Percentiles rank a stretch among this genome's conserved stretches.
Conservation (phyloP, 2,888 invertebrate genomes). For the Mechanitis mazaeus region DNA sequence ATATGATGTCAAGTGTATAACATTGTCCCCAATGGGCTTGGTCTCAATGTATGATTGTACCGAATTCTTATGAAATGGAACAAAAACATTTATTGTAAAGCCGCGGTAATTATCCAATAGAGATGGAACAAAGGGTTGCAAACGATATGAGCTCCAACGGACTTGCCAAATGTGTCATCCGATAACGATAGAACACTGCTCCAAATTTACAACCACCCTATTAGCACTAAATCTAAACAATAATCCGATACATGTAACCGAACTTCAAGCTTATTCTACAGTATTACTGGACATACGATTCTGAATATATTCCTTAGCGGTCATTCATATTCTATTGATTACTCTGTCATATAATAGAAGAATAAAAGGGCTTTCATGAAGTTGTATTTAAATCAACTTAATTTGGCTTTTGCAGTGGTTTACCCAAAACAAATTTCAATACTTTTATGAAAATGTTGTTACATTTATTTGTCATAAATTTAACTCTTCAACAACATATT, state of each 20-base stretch:
- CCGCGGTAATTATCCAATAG: slow-evolving; percentile 50
- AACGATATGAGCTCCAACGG: slow-evolving; percentile 45
- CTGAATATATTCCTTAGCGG: slow-evolving; percentile 47
- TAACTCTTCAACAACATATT: too few relatives aligned
- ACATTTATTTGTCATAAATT: too few relatives aligned
- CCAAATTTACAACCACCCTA: slow-evolving; percentile 73
- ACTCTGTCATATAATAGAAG: not conserved
- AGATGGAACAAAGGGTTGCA: slow-evolving; percentile 62
- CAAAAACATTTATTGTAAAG: slow-evolving; percentile 60
- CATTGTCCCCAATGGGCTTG: too few relatives aligned
- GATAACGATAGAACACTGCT: slow-evolving; percentile 72
- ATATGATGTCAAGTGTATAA: too few relatives aligned
- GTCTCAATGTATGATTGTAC: too few relatives aligned
- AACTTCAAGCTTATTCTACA: slow-evolving; percentile 61
- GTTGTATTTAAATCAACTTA: too few relatives aligned
- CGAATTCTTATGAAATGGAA: slow-evolving; percentile 30
- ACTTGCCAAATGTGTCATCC: slow-evolving; percentile 73
- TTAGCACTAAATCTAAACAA: slow-evolving; percentile 77
- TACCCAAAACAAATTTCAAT: too few relatives aligned
- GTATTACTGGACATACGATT: slow-evolving; percentile 59
- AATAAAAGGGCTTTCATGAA: not conserved
- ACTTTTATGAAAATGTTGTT: too few relatives aligned
- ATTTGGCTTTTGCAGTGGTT: too few relatives aligned
- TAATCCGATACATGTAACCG: slow-evolving; percentile 72
- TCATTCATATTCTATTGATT: slow-evolving; percentile 39